Evolutionary conservation across 2,888 invertebrate genomes (phyloP).

Genomic region (Tethea ocularis): DNA sequence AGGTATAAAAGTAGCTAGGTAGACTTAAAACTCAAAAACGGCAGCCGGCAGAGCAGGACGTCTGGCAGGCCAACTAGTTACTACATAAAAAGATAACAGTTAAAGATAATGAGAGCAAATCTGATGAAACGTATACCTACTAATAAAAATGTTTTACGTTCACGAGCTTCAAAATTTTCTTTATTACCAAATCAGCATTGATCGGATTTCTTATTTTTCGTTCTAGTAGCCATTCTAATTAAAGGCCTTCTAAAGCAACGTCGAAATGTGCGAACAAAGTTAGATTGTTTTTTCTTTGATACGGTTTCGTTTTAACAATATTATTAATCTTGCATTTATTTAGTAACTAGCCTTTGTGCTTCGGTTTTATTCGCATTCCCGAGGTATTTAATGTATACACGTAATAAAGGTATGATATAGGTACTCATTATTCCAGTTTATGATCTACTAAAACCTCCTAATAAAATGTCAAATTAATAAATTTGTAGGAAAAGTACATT

Average conservation of each 20-base stretch:
- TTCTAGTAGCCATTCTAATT: constrained; percentile 12
- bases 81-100: no score
- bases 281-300: constrained; percentile 13
- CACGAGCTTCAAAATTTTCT: constrained; percentile 9
- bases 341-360: neutral
- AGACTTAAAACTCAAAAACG: no score
- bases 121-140: neutral
- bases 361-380: no score
- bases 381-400: no score
- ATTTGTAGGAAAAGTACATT: no score
- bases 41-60: no score
- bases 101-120: neutral
- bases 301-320: neutral
- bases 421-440: no score
- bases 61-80: no score
- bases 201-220: constrained; percentile 16
- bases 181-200: constrained; percentile 10
- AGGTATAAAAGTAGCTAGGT: no score
- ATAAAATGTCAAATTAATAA: no score
- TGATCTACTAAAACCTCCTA: no score
- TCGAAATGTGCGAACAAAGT: constrained; percentile 12
- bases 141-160: constrained; percentile 6
- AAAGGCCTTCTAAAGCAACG: constrained; percentile 14
- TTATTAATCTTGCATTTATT: constrained; percentile 11
- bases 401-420: no score